phyloP scores from a whole-genome alignment of 2,113 vertebrate species.

The Myrmecophaga tridactyla region DNA sequence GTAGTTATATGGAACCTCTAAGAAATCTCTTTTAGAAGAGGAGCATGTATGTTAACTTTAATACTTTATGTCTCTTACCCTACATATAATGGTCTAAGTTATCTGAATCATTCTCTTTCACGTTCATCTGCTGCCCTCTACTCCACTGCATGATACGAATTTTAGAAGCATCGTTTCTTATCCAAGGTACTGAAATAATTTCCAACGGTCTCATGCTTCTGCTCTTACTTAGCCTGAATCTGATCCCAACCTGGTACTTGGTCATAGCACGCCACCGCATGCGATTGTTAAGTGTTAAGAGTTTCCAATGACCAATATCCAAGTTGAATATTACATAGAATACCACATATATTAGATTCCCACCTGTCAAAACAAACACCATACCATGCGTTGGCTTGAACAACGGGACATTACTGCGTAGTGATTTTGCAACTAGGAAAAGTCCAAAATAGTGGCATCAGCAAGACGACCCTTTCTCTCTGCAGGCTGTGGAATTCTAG shows the following conservation, averaged over 20 bases:
- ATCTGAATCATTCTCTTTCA: background rate
- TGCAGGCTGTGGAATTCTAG: too few relatives aligned
- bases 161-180: background rate
- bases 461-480: too few relatives aligned
- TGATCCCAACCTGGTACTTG: background rate
- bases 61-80: background rate
- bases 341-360: too few relatives aligned
- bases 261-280: background rate
- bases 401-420: too few relatives aligned
- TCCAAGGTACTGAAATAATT: background rate
- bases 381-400: too few relatives aligned
- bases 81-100: background rate
- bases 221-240: background rate
- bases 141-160: background rate
- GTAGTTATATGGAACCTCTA: background rate
- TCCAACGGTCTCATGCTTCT: background rate
- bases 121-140: background rate
- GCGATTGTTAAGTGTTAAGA: background rate
- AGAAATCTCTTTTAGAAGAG: background rate
- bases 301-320: background rate
- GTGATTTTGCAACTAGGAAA: too few relatives aligned
- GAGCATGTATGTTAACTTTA: background rate
- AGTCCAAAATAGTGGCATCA: too few relatives aligned
- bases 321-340: background rate
- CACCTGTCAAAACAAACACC: too few relatives aligned